Conservation (phyloP, 1,140 invertebrate species). For the Aphelinus atriplicis region DNA sequence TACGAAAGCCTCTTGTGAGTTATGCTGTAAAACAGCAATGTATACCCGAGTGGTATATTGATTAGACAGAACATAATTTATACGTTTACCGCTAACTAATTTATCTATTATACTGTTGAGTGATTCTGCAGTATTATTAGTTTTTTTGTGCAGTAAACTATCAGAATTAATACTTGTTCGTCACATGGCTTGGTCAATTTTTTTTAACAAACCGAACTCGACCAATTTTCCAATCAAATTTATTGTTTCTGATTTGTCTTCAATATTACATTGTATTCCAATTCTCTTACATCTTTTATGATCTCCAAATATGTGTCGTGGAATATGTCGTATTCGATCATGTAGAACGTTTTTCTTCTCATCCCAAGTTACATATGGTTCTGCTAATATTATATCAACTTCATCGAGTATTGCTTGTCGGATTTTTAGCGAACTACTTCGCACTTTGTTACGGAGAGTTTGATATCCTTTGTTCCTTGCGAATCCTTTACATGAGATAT, state of each 20-base stretch:
- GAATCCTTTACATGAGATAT: not conserved
- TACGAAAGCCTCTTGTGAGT: too few species aligned
- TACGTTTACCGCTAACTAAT: conserved; percentile 43
- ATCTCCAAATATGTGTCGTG: too few species aligned
- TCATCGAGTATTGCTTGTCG: conserved; percentile 24
- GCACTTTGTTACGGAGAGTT: conserved; percentile 6
- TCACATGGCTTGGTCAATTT: conserved; percentile 1
- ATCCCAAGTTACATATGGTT: not conserved
- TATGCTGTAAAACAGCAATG: too few species aligned
- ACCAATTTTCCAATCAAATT: not conserved
- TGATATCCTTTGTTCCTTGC: conserved; percentile 5
- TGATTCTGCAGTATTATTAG: conserved; percentile 58
- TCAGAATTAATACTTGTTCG: not conserved
- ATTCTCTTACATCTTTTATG: conserved; percentile 12
- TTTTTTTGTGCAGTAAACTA: conserved; percentile 47
- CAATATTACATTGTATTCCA: conserved; percentile 14
- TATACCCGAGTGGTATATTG: conserved; percentile 46
- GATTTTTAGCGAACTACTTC: conserved; percentile 8
- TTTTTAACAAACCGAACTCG: conserved; percentile 24
- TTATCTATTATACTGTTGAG: conserved; percentile 52
- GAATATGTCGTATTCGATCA: too few species aligned
- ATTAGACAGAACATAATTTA: conserved; percentile 13
- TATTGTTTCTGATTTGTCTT: not conserved
- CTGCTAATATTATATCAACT: not conserved
- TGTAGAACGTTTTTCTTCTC: not conserved